Percentiles rank a stretch among this genome's conserved stretches.
phyloP scores from a whole-genome alignment of 2,113 vertebrate species.

The Scomber scombrus region DNA sequence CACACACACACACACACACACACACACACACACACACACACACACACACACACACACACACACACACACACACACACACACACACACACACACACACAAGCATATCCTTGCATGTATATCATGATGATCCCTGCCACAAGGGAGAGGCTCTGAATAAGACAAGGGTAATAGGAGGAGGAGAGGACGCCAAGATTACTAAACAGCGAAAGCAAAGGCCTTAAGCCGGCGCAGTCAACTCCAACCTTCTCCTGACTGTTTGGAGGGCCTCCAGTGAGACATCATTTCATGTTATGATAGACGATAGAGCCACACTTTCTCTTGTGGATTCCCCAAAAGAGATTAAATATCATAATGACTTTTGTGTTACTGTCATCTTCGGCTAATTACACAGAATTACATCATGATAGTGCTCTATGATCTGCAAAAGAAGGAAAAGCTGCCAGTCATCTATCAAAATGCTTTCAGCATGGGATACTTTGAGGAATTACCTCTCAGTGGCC shows the following conservation, averaged over 20 bases:
- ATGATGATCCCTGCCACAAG: conserved; percentile 68
- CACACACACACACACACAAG: not conserved
- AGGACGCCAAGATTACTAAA: conserved; percentile 66
- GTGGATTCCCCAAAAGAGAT: conserved; percentile 72
- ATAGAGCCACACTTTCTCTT: conserved; percentile 32
- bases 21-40: conserved; percentile 1
- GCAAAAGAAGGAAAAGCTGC: conserved; percentile 56
- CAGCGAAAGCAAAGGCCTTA: conserved; percentile 51
- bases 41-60: conserved; percentile 4
- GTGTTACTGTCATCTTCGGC: conserved; percentile 75
- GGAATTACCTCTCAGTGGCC: conserved; percentile 51
- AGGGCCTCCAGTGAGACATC: conserved; percentile 57
- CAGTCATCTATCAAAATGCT: conserved; percentile 66
- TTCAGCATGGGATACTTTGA: conserved; percentile 45
- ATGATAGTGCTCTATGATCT: conserved; percentile 63
- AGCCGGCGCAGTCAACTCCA: conserved; percentile 50
- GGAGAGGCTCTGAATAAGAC: conserved; percentile 62
- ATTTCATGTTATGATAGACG: conserved; percentile 54
- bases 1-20: not conserved
- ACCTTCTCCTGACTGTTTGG: conserved; percentile 44
- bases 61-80: conserved; percentile 10
- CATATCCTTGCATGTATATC: conserved; percentile 62
- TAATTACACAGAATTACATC: conserved; percentile 83
- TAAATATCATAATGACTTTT: conserved; percentile 73
- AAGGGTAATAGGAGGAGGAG: conserved; percentile 61